phyloP scores from a whole-genome alignment of 2,797 vertebrate genomes.

The Ctenochaetus hawaiiensis region DNA sequence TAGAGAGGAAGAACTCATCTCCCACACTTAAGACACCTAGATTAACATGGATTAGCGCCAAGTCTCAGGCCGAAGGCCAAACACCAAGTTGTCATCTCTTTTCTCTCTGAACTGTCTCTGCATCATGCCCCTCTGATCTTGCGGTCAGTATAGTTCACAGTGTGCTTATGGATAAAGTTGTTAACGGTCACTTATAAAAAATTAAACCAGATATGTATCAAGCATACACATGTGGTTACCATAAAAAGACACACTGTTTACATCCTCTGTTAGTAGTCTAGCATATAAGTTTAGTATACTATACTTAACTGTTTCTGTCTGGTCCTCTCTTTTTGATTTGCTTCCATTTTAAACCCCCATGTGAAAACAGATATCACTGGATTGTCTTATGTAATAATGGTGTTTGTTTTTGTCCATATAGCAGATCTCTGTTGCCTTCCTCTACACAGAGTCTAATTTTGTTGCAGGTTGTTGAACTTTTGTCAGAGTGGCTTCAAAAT shows the following conservation, averaged over 20 bases:
- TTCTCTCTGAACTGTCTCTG: conserved; percentile 41
- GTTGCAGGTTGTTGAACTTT: conserved; percentile 13
- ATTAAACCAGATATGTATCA: neutral
- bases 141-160: conserved; percentile 23
- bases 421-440: conserved; percentile 4
- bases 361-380: neutral
- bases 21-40: conserved; percentile 82
- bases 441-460: neutral
- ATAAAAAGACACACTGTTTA: neutral
- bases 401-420: neutral
- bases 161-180: conserved; percentile 15
- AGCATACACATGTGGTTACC: neutral
- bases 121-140: conserved; percentile 36
- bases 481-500: conserved; percentile 30
- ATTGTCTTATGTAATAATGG: conserved; percentile 2
- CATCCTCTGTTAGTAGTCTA: neutral
- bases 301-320: neutral
- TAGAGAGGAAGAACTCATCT: conserved; percentile 77
- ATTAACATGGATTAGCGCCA: conserved; percentile 85
- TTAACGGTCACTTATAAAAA: neutral
- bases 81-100: conserved; percentile 66
- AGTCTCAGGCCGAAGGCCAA: conserved; percentile 74
- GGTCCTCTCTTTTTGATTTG: neutral
- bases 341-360: conserved; percentile 15
- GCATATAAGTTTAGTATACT: neutral